phyloP scores from a whole-genome alignment of 2,113 vertebrate species.

The Pogona vitticeps region DNA sequence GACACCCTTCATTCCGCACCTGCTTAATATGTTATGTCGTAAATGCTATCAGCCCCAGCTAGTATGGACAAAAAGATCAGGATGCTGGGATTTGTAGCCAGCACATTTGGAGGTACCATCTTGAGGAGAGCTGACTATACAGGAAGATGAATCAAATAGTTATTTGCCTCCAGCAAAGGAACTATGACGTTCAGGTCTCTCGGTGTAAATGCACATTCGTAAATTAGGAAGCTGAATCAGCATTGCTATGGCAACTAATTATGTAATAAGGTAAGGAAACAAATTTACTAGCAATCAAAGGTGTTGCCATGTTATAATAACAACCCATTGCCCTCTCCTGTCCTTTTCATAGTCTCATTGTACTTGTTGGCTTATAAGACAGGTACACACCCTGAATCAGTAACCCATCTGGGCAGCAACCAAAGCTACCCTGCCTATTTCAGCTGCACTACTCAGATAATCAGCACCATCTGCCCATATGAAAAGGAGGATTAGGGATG shows the following conservation, averaged over 20 bases:
- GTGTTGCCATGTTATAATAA: background rate
- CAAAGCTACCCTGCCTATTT: background rate
- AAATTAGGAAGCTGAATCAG: background rate
- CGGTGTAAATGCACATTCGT: background rate
- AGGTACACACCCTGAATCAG: background rate
- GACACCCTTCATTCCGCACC: too few species aligned
- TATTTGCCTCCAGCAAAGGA: background rate
- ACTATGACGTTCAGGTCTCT: background rate
- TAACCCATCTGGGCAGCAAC: too few species aligned
- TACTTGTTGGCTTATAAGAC: background rate
- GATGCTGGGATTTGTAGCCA: background rate
- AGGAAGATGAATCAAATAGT: background rate
- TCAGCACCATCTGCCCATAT: too few species aligned
- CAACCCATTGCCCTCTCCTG: background rate
- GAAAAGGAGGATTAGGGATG: too few species aligned
- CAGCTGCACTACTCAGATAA: background rate
- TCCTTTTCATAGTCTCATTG: background rate
- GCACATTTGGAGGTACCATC: background rate
- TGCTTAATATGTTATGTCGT: too few species aligned
- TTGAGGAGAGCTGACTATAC: background rate
- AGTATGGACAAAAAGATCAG: background rate
- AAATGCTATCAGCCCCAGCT: background rate
- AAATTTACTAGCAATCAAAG: background rate
- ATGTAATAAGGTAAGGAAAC: slow-evolving; percentile 5
- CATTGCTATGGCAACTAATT: background rate